Percentiles rank a stretch among this genome's conserved stretches.
Conservation (phyloP, 1,140 invertebrate genomes). For the Trichonephila clavata region DNA sequence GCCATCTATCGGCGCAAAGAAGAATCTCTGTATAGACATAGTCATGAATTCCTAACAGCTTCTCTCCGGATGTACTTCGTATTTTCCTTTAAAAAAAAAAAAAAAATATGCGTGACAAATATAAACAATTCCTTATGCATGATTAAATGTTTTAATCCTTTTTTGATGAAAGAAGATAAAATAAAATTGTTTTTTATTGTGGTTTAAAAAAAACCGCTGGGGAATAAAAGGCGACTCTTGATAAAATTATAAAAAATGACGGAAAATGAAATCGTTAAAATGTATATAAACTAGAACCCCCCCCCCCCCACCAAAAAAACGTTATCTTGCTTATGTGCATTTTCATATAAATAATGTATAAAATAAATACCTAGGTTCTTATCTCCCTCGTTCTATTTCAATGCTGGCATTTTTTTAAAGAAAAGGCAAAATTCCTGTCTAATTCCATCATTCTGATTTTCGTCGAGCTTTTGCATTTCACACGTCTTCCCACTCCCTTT, state of each 20-base stretch:
- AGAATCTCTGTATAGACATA: background rate
- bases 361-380: background rate
- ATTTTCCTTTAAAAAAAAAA: too few relatives aligned
- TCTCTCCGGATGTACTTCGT: too few relatives aligned
- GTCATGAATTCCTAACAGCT: too few relatives aligned
- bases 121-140: too few relatives aligned
- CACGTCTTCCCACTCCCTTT: background rate
- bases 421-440: background rate
- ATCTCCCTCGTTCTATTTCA: background rate
- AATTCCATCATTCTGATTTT: constrained; percentile 10
- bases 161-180: too few relatives aligned
- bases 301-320: background rate
- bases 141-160: too few relatives aligned
- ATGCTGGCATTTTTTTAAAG: background rate
- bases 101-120: too few relatives aligned
- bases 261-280: background rate
- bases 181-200: too few relatives aligned
- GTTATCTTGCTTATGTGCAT: background rate
- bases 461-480: background rate
- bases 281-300: background rate
- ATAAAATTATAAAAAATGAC: background rate
- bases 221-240: background rate
- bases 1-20: background rate
- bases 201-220: too few relatives aligned
- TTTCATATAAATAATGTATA: background rate